Percentiles rank a stretch among this genome's conserved stretches.
phyloP scores from a whole-genome alignment of 2,113 vertebrate species.

The Shinisaurus crocodilurus region DNA sequence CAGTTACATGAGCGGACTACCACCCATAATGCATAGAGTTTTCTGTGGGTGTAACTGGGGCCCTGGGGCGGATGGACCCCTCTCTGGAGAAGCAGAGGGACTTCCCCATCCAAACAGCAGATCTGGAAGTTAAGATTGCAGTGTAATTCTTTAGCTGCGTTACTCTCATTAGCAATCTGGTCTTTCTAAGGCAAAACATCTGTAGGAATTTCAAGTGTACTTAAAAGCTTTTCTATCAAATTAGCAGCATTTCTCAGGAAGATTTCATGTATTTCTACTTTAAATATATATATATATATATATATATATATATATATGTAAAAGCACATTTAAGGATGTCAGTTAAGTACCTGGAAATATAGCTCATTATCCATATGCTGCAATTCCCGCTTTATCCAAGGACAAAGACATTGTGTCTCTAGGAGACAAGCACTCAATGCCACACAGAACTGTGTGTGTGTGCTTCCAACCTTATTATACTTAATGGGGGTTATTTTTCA shows the following conservation, averaged over 20 bases:
- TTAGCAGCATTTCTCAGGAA: background rate
- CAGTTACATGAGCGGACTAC: no score
- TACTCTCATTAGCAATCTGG: background rate
- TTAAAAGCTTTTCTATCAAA: background rate
- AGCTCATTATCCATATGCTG: background rate
- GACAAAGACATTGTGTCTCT: constrained; percentile 30
- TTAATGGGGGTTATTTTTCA: constrained; percentile 46
- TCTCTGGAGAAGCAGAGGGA: background rate
- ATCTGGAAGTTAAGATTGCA: background rate
- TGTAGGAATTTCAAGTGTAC: background rate
- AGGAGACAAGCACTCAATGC: constrained; percentile 23
- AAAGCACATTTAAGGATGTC: background rate
- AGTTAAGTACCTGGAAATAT: background rate
- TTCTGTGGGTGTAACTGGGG: no score
- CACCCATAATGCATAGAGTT: no score
- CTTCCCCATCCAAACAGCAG: background rate
- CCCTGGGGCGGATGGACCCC: no score
- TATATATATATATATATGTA: background rate
- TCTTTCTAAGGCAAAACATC: background rate
- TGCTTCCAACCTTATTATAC: constrained; percentile 42
- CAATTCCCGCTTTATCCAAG: constrained; percentile 28
- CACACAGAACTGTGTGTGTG: constrained; percentile 35
- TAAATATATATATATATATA: background rate
- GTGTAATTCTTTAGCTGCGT: background rate
- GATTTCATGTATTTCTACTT: background rate